Evolutionary conservation across 1,140 invertebrate genomes (phyloP).

Genomic region (Listronotus oregonensis): DNA sequence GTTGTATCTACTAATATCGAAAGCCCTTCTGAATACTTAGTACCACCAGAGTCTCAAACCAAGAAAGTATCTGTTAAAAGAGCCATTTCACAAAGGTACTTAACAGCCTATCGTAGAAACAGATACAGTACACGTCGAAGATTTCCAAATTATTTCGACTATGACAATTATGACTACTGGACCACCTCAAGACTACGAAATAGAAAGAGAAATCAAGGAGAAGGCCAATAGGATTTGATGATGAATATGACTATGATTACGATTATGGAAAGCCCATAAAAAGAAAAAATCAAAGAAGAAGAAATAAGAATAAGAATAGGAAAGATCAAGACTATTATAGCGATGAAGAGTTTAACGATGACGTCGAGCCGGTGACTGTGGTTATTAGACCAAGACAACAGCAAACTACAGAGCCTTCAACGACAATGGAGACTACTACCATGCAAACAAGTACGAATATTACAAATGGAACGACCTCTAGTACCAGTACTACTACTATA

Average conservation of each 20-base stretch:
- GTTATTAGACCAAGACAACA: constrained; percentile 25
- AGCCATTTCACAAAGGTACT: constrained; percentile 6
- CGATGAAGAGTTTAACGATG: constrained; percentile 22
- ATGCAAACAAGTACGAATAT: constrained; percentile 18
- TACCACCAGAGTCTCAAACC: constrained; percentile 12
- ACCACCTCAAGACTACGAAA: constrained; percentile 5
- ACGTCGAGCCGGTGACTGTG: constrained; percentile 25
- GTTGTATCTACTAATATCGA: not conserved
- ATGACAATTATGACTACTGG: constrained; percentile 25
- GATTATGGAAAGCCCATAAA: constrained; percentile 6
- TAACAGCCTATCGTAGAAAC: constrained; percentile 5
- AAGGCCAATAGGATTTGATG: constrained; percentile 18
- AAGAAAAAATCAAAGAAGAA: constrained; percentile 14
- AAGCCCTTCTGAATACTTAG: constrained; percentile 6
- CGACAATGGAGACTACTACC: constrained; percentile 9
- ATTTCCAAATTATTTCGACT: constrained; percentile 22
- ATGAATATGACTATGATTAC: constrained; percentile 32
- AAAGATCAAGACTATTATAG: constrained; percentile 28
- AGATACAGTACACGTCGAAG: constrained; percentile 11
- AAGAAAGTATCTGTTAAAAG: constrained; percentile 25
- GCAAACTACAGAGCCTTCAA: constrained; percentile 8
- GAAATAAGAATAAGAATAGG: constrained; percentile 25
- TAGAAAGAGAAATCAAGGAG: constrained; percentile 21
- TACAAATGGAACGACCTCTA: constrained; percentile 28
- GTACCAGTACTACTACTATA: constrained; percentile 6